Conservation (phyloP, 2,797 vertebrate species). For the Tachyglossus aculeatus region DNA sequence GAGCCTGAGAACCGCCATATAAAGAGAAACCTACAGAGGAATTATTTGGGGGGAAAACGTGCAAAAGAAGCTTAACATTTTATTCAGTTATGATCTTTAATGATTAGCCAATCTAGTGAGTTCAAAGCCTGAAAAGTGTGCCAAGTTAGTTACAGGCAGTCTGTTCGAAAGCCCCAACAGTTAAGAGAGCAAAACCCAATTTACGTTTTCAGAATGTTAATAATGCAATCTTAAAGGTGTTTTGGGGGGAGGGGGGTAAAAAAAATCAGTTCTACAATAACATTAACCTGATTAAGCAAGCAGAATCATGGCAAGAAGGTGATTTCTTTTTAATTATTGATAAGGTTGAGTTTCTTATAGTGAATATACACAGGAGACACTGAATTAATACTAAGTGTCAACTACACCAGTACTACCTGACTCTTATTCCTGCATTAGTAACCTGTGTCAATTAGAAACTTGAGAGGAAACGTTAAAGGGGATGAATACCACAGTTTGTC, state of each 20-base stretch:
- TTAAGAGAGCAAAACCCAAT: constrained; percentile 3
- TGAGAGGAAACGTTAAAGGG: background rate
- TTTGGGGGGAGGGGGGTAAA: background rate
- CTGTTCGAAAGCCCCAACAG: background rate
- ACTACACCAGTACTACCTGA: constrained; percentile 3
- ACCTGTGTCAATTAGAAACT: background rate
- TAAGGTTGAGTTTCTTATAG: too few species aligned
- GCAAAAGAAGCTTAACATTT: constrained; percentile 13
- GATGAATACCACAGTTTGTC: too few species aligned
- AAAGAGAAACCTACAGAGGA: constrained; percentile 46
- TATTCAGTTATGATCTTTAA: background rate
- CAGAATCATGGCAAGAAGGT: background rate
- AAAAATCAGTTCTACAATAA: background rate
- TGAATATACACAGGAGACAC: background rate
- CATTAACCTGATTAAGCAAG: constrained; percentile 1
- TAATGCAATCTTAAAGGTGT: background rate
- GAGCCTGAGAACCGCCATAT: constrained; percentile 43
- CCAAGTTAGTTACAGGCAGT: constrained; percentile 14
- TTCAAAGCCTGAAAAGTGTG: background rate
- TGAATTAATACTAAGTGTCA: background rate
- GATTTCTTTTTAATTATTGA: background rate
- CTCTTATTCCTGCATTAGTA: background rate
- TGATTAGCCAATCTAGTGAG: constrained; percentile 6
- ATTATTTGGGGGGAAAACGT: constrained; percentile 34
- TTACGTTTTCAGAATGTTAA: background rate